A percentile compares a stretch with the other conserved stretches of the same genome.
phyloP scores from a whole-genome alignment of 2,797 vertebrate genomes.

The Eremophila alpestris region DNA sequence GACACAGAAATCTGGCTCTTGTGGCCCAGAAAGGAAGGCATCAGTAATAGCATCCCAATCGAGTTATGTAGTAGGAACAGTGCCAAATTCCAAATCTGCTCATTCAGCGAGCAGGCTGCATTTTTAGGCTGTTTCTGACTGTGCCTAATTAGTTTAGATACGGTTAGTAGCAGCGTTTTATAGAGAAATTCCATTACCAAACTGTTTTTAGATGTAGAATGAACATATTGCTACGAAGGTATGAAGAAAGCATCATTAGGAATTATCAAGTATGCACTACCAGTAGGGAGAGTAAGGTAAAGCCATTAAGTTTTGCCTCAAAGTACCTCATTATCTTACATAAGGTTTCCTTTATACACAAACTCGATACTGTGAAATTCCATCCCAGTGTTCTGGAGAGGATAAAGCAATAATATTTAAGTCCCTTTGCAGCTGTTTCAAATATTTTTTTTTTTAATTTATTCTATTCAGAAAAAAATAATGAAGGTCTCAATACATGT shows the following conservation, averaged over 20 bases:
- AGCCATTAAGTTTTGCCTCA: constrained; percentile 25
- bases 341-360: neutral
- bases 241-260: constrained; percentile 21
- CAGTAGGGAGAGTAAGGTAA: constrained; percentile 27
- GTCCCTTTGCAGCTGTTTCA: neutral
- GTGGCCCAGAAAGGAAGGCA: neutral
- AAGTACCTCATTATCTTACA: constrained; percentile 11
- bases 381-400: neutral
- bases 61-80: constrained; percentile 27
- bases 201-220: neutral
- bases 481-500: neutral
- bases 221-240: constrained; percentile 44
- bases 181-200: constrained; percentile 46
- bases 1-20: neutral
- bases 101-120: constrained; percentile 29
- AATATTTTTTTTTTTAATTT: neutral
- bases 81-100: constrained; percentile 63
- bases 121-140: constrained; percentile 53
- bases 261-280: constrained; percentile 39
- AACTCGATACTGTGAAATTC: neutral
- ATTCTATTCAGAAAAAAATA: neutral
- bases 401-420: neutral
- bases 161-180: constrained; percentile 44
- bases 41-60: neutral
- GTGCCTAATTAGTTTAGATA: constrained; percentile 66